Percentiles rank a stretch among this genome's conserved stretches.
phyloP scores from a whole-genome alignment of 2,113 vertebrate genomes.

The Phaethornis superciliosus region DNA sequence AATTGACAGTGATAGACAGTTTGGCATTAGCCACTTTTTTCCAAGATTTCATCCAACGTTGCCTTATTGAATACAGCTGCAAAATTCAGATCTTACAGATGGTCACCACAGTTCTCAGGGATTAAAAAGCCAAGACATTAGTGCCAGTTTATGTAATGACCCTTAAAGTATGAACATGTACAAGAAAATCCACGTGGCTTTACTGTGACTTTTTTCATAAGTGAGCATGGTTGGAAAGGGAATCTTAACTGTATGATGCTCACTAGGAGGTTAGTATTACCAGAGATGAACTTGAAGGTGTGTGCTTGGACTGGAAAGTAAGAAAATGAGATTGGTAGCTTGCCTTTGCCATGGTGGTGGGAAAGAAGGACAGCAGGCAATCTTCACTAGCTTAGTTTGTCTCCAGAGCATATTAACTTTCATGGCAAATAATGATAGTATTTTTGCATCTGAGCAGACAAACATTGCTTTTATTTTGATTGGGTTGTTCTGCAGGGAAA shows the following conservation, averaged over 20 bases:
- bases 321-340: background rate
- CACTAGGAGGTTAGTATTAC: background rate
- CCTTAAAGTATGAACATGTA: background rate
- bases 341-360: background rate
- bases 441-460: background rate
- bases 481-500: background rate
- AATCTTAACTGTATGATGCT: background rate
- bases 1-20: slow-evolving; percentile 45
- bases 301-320: background rate
- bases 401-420: background rate
- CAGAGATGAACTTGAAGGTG: background rate
- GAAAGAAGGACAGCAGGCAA: background rate
- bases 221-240: background rate
- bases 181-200: background rate
- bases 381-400: background rate
- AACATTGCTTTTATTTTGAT: slow-evolving; percentile 13
- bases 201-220: background rate
- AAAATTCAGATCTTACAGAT: slow-evolving; percentile 53
- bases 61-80: slow-evolving; percentile 69
- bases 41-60: slow-evolving; percentile 56
- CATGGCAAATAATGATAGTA: background rate
- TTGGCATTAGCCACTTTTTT: slow-evolving; percentile 54
- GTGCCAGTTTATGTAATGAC: slow-evolving; percentile 54
- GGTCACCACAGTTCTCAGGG: slow-evolving; percentile 18
- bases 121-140: background rate